phyloP scores from a whole-genome alignment of 2,888 invertebrate species.

The Meliscaeva auricollis region DNA sequence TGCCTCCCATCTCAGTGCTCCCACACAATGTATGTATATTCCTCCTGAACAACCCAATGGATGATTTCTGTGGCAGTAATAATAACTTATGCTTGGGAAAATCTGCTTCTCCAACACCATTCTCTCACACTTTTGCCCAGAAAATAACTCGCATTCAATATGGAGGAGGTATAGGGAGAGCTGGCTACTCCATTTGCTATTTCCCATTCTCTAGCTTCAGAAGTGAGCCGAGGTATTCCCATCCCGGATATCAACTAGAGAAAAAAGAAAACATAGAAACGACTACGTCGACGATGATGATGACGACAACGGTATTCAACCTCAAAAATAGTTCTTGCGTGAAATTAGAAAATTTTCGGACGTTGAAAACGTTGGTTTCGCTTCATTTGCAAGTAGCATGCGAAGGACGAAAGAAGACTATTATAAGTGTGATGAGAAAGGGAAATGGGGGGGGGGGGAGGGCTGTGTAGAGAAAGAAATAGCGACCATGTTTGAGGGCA shows the following conservation, averaged over 20 bases:
- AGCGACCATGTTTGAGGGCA: not conserved
- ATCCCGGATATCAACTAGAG: not conserved
- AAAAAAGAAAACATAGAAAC: conserved; percentile 14
- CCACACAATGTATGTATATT: not conserved
- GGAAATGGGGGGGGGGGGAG: no score
- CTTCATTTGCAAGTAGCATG: conserved; percentile 72
- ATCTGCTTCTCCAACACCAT: conserved; percentile 46
- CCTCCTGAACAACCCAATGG: conserved; percentile 11
- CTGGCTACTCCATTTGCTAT: not conserved
- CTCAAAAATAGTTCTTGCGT: conserved; percentile 83
- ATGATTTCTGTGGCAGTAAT: conserved; percentile 75
- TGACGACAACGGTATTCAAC: conserved; percentile 78
- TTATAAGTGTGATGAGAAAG: not conserved
- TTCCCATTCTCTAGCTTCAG: not conserved
- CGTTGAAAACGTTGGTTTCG: conserved; percentile 64
- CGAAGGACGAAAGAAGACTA: not conserved
- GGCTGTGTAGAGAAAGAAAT: not conserved
- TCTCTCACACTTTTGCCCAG: not conserved
- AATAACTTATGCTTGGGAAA: conserved; percentile 75
- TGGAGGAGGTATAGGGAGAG: no score
- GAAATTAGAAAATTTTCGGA: conserved; percentile 81
- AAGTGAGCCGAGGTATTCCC: conserved; percentile 5
- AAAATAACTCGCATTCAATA: conserved; percentile 72
- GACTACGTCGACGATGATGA: not conserved
- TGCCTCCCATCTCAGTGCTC: not conserved